Conservation (phyloP, 2,113 vertebrate species). For the Indicator maculatus region DNA sequence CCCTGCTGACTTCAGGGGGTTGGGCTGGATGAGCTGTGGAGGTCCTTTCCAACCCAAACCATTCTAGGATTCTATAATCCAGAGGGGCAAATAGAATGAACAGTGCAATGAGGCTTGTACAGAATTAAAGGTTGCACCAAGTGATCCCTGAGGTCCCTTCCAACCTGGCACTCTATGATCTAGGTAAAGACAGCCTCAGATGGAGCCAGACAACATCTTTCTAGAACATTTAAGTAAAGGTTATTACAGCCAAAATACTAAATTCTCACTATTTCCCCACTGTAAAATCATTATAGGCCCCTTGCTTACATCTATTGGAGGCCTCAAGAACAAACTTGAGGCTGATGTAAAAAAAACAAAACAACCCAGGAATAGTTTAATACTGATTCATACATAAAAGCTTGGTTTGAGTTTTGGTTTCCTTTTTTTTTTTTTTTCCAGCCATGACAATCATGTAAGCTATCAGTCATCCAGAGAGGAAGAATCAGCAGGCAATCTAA, state of each 20-base stretch:
- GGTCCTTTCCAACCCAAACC: no score
- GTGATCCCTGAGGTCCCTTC: no score
- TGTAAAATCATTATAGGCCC: background rate
- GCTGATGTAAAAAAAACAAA: background rate
- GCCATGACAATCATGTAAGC: constrained; percentile 36
- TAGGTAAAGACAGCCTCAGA: background rate
- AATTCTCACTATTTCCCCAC: background rate
- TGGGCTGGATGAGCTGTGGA: no score
- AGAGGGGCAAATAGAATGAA: no score
- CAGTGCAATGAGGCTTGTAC: no score
- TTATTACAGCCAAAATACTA: background rate
- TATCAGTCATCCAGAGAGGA: constrained; percentile 61
- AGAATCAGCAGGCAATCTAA: constrained; percentile 64
- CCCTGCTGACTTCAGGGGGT: no score
- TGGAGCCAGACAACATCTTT: background rate
- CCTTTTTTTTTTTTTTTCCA: background rate
- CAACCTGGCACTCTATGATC: background rate
- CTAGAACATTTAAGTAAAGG: background rate
- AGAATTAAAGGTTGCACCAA: no score
- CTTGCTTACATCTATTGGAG: background rate
- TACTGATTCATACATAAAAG: background rate
- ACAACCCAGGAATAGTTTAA: background rate
- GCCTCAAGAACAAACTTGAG: background rate
- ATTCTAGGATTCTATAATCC: no score
- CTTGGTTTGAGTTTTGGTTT: background rate